A percentile compares a stretch with the other conserved stretches of the same genome.
Conservation (phyloP, 2,888 invertebrate species). For the Augiades crinisus region DNA sequence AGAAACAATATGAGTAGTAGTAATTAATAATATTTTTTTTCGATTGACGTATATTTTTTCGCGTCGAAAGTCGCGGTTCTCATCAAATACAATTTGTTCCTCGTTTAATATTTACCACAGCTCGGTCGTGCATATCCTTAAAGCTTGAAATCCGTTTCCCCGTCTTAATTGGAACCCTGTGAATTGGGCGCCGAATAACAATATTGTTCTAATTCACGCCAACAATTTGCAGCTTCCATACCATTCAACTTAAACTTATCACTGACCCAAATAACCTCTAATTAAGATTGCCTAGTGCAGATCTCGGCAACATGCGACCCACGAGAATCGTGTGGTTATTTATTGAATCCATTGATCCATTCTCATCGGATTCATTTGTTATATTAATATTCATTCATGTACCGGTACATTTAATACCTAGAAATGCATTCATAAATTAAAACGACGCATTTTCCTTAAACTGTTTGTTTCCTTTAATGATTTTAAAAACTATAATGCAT, state of each 20-base stretch:
- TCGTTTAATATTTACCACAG: background rate
- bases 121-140: background rate
- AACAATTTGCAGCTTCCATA: conserved; percentile 30
- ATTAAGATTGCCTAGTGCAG: background rate
- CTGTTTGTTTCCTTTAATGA: no score
- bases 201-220: conserved; percentile 32
- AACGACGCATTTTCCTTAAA: no score
- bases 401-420: no score
- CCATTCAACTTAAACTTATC: conserved; percentile 5
- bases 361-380: background rate
- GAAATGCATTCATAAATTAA: no score
- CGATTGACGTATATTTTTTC: no score
- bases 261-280: background rate
- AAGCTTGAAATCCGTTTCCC: conserved; percentile 1
- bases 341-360: background rate
- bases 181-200: conserved; percentile 29
- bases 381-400: background rate
- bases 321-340: background rate
- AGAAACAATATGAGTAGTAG: no score
- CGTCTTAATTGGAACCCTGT: conserved; percentile 45
- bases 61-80: no score
- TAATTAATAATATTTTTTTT: no score
- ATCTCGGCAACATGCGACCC: background rate
- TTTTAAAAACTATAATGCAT: no score
- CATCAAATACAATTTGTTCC: background rate